These are phyloP conservation scores for Scolopax bukidnonensis DNA, from an alignment of 2,797 vertebrate species.

Conservation along the genomic window DNA sequence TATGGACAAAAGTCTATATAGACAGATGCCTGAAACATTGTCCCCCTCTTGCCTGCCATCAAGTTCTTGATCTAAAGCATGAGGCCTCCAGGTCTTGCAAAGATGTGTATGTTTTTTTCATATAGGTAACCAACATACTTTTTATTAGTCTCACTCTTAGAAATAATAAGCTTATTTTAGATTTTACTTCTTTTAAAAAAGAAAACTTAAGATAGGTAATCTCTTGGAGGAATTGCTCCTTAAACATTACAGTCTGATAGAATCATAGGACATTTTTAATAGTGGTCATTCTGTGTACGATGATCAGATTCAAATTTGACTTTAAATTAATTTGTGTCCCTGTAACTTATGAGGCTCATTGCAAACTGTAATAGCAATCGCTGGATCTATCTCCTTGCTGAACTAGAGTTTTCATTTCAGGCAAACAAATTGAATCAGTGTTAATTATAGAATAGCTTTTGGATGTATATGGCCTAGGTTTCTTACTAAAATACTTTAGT, in stretches of 20 bases:
- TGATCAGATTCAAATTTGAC: not conserved
- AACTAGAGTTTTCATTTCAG: slow-evolving; percentile 17
- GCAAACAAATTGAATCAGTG: slow-evolving; percentile 42
- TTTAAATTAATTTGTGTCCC: not conserved
- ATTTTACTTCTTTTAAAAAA: not conserved
- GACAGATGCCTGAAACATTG: not conserved
- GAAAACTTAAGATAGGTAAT: not conserved
- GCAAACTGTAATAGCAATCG: not conserved
- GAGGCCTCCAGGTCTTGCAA: not conserved
- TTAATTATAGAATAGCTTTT: slow-evolving; percentile 21
- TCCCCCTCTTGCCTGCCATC: not conserved
- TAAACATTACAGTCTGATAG: not conserved
- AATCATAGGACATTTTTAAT: not conserved
- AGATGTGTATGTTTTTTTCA: not conserved
- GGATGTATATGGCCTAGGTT: not conserved
- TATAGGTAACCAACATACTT: not conserved
- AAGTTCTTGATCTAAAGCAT: not conserved
- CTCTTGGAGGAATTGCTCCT: not conserved
- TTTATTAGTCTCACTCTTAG: not conserved
- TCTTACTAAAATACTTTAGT: not conserved
- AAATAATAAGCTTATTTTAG: not conserved
- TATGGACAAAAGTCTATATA: not conserved
- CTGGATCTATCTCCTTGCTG: slow-evolving; percentile 1
- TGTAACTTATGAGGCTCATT: not conserved
- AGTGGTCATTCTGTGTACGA: not conserved